A percentile compares a stretch with the other conserved stretches of the same genome.
Evolutionary conservation across 2,888 invertebrate genomes (phyloP).

Genomic region (Coleophora deauratella): DNA sequence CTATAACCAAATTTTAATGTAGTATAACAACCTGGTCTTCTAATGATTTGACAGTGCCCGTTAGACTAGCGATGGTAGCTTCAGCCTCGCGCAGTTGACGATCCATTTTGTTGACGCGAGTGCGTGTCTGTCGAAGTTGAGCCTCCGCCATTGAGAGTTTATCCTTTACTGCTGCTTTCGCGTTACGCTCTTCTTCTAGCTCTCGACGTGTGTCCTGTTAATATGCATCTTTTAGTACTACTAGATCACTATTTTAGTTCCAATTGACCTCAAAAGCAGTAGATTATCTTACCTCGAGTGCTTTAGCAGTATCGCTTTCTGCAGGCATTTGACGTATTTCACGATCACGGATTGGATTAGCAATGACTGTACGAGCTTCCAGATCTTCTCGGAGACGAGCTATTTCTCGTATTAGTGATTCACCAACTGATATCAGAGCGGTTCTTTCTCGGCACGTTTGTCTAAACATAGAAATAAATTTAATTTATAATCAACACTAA

Average conservation of each 20-base stretch:
- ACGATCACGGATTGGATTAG: conserved; percentile 31
- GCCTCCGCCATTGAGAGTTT: conserved; percentile 45
- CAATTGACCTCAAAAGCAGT: no score
- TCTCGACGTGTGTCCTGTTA: conserved; percentile 41
- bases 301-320: conserved; percentile 31
- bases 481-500: not conserved
- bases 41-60: conserved; percentile 52
- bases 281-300: conserved; percentile 33
- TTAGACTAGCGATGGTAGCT: conserved; percentile 54
- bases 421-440: conserved; percentile 45
- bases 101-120: conserved; percentile 56
- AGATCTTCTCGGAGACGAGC: conserved; percentile 47
- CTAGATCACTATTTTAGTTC: no score
- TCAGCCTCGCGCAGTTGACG: conserved; percentile 60
- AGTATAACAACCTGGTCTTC: conserved; percentile 51
- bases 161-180: conserved; percentile 38
- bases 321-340: conserved; percentile 28
- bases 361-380: conserved; percentile 28
- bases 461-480: conserved; percentile 21
- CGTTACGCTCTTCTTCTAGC: conserved; percentile 46
- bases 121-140: conserved; percentile 48
- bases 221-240: no score
- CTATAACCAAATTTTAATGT: not conserved
- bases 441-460: conserved; percentile 45
- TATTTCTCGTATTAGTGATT: conserved; percentile 53